phyloP scores from a whole-genome alignment of 2,797 vertebrate genomes.

The Octomys mimax region DNA sequence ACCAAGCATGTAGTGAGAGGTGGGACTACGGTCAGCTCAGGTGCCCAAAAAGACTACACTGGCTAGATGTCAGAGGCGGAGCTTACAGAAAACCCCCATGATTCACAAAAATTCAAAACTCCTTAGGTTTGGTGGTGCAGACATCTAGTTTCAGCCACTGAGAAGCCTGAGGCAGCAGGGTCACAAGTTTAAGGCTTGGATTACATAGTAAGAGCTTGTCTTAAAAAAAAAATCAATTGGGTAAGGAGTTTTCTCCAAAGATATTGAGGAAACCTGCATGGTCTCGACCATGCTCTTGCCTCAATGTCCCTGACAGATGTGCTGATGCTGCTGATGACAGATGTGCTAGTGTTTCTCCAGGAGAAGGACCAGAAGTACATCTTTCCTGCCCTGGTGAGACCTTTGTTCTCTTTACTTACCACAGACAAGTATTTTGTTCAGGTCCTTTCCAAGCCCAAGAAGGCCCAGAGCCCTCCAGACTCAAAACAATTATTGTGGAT shows the following conservation, averaged over 20 bases:
- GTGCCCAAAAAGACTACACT: background rate
- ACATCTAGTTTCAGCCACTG: background rate
- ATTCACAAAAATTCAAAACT: background rate
- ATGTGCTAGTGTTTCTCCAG: constrained; percentile 93
- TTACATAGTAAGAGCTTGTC: background rate
- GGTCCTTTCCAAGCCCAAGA: background rate
- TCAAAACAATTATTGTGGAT: background rate
- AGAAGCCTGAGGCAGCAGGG: background rate
- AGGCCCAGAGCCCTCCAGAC: background rate
- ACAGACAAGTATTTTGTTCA: background rate
- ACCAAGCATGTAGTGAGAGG: background rate
- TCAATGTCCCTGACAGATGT: constrained; percentile 87
- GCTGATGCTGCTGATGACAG: constrained; percentile 93
- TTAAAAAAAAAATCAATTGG: background rate
- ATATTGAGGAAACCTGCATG: background rate
- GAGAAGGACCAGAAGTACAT: constrained; percentile 97
- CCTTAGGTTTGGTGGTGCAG: background rate
- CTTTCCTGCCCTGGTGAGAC: constrained; percentile 92
- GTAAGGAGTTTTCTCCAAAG: background rate
- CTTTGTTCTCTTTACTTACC: background rate
- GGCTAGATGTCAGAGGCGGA: background rate
- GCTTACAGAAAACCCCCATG: background rate
- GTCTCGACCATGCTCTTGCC: background rate
- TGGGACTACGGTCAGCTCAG: background rate
- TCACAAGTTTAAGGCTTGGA: background rate